Evolutionary conservation across 2,797 vertebrate species (phyloP), one percentile per base, ranked within the genome.

Genomic region (Intellagama lesueurii): DNA sequence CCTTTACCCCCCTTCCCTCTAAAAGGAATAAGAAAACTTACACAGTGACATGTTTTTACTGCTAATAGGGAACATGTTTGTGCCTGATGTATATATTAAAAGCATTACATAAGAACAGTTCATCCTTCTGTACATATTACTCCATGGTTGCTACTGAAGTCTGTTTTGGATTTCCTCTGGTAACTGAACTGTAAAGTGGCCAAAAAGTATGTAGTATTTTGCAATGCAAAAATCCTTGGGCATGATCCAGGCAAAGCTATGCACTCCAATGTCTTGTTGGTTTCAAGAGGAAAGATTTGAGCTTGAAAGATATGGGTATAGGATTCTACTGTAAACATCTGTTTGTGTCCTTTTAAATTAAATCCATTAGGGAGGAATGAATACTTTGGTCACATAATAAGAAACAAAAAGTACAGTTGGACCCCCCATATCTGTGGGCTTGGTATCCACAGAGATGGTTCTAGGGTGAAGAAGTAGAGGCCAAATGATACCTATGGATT

Each of bases 91-190:
- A 8, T 35, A 26, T 70, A 82, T 86, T 52, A 89, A 86, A 82
- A 81, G 83, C 73, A 80, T 87, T 69, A 47, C 91, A 92, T 73
- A 91, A 87, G 64, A 44, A 90, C 69, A 81, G 24, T 90, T 81
- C 19, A 44, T 90, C 85, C 75, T 91, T 86, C 19, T 19, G 28
- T 76, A n/a, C 70, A n/a, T 90, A 72, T 17, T n/a, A 86, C 47
- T 7, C n/a, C 28, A 32, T 4, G 5, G 1, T 0, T 89, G 17
- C 86, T 83, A 93, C 52, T 44, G 89, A 16, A 81, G 1, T 77
- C 49, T 86, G n/a, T 49, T 91, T 87, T 44, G 60, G 68, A 83
- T n/a, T 28, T 79, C 89, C 85, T 77, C 80, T 44, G 81, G 0
- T 3, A 81, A 1, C 72, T 9, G 47, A 84, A 78, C 78, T 69